Conservation (phyloP, 2,888 invertebrate species). For the Herminia tarsipennalis region DNA sequence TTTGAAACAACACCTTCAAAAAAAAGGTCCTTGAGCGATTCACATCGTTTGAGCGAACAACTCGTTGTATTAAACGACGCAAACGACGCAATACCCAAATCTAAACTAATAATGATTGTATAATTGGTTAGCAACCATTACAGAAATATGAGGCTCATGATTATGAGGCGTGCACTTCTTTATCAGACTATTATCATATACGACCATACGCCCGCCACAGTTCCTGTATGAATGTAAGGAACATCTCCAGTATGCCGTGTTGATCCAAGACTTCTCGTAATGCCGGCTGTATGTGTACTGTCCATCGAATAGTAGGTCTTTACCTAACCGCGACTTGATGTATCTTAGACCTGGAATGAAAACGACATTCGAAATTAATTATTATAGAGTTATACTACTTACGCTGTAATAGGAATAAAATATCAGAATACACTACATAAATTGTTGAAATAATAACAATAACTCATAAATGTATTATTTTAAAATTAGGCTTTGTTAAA, state of each 20-base stretch:
- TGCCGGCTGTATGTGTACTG: conserved; percentile 14
- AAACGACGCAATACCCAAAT: no score
- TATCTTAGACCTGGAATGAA: conserved; percentile 13
- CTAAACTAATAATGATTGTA: not conserved
- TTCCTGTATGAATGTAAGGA: not conserved
- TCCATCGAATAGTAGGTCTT: conserved; percentile 3
- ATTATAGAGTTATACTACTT: no score
- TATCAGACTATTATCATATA: not conserved
- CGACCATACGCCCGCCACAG: not conserved
- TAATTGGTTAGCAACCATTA: not conserved
- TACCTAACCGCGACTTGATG: not conserved
- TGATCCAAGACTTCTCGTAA: not conserved
- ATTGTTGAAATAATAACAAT: no score
- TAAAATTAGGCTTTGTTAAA: no score
- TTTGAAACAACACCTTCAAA: no score
- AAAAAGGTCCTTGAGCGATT: no score
- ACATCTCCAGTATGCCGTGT: conserved; percentile 4
- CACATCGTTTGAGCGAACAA: no score
- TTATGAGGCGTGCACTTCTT: conserved; percentile 2
- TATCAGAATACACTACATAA: no score
- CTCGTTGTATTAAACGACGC: no score
- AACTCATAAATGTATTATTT: no score
- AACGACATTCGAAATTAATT: not conserved
- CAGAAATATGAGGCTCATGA: conserved; percentile 4
- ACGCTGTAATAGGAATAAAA: no score